phyloP scores from a whole-genome alignment of 2,888 invertebrate species.

The Theretra japonica region DNA sequence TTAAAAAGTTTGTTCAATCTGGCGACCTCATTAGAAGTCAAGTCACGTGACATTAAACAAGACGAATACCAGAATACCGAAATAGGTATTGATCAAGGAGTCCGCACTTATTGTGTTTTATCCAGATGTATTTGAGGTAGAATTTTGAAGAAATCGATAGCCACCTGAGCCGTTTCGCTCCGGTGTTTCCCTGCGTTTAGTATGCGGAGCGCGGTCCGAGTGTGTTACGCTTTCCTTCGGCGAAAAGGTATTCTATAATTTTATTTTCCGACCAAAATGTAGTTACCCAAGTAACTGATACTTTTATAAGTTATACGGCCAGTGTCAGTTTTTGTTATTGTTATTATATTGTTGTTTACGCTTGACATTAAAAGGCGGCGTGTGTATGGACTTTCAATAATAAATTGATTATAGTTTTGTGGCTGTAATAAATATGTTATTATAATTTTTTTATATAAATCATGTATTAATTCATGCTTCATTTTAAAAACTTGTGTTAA shows the following conservation, averaged over 20 bases:
- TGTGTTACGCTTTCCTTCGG: constrained; percentile 77
- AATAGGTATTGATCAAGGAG: constrained; percentile 21
- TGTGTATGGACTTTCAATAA: too few species aligned
- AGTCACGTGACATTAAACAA: constrained; percentile 25
- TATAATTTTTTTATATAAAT: too few species aligned
- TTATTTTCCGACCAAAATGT: constrained; percentile 82
- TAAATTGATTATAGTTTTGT: too few species aligned
- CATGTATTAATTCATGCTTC: too few species aligned
- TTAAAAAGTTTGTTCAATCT: constrained; percentile 27
- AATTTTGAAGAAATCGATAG: constrained; percentile 71
- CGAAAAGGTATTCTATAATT: constrained; percentile 83
- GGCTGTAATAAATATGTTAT: too few species aligned
- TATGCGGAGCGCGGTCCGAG: constrained; percentile 69
- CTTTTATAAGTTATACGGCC: constrained; percentile 63
- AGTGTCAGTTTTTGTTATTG: constrained; percentile 59
- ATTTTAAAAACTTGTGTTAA: too few species aligned
- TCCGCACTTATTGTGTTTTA: constrained; percentile 30
- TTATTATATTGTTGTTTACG: constrained; percentile 54
- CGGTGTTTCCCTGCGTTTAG: constrained; percentile 58
- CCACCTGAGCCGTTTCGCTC: constrained; percentile 46
- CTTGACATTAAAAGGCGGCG: constrained; percentile 33
- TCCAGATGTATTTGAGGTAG: constrained; percentile 59
- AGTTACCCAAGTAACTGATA: constrained; percentile 79
- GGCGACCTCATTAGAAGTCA: constrained; percentile 11
- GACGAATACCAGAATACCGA: constrained; percentile 15